Base-by-base conservation (phyloP, 2,797 vertebrate species). In the Geotria australis region DNA sequence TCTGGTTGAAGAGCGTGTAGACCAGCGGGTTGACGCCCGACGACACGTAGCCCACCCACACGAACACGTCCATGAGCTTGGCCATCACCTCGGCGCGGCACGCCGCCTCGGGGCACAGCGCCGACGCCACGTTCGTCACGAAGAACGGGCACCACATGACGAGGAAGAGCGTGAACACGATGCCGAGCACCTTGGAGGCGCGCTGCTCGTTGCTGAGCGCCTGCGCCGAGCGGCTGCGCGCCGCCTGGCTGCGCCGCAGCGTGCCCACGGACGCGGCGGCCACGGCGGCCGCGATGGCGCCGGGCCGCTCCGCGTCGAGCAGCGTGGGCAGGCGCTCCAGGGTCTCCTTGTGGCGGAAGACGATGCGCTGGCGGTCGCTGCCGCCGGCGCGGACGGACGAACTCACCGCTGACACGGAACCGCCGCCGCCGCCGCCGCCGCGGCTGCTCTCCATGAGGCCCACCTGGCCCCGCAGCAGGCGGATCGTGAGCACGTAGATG, bases 131-230 rank as follows among this genome's bases (percentile, higher is more conserved):
- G 47, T 96, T 96, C 48, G 88, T 95, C 70, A 96, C 73, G 67
- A 96, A 96, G 62, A 96, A 96, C 0, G 89, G 89, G 65, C 86
- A 89, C 89, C 89, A 96, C 89, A 96, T 96, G 61, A 89, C 74
- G 60, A 96, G 85, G 9, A 96, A 96, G 57, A 95, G 78, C 48
- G 91, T 81, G 65, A 96, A 96, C 58, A 96, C 88, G 55, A 95
- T 80, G 9, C 89, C 89, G 46, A 96, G 77, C 45, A 96, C 89
- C 66, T 96, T 95, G 60, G 86, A 86, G 1, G 89, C 89, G 65
- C 91, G 93, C 68, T 88, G 88, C 64, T 96, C 89, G 0, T 95
- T 96, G 73, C 74, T 86, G 68, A 95, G 85, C 46, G 84, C 85
- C 70, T 91, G 85, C 74, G 84, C 79, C 56, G 80, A 81, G 67